Evolutionary conservation across 2,113 vertebrate species (phyloP).

Genomic region (Eleginops maclovinus): DNA sequence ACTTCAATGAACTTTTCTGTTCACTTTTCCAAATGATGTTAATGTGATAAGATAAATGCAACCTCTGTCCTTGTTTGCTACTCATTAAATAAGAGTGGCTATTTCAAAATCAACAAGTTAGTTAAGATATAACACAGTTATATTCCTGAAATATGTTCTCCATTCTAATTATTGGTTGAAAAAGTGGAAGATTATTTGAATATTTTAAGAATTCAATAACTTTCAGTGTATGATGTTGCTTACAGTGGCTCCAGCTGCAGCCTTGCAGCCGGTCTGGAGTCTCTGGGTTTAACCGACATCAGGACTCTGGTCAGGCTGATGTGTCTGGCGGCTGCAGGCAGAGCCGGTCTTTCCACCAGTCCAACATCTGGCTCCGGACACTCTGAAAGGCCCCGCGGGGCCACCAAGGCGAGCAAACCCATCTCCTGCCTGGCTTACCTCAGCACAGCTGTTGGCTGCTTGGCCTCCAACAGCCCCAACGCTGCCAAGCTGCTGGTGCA

Average conservation of each 20-base stretch:
- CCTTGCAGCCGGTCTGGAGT: conserved; percentile 97
- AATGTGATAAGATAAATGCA: not conserved
- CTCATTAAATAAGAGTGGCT: not conserved
- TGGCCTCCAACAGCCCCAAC: conserved; percentile 95
- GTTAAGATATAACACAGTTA: not conserved
- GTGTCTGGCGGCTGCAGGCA: conserved; percentile 96
- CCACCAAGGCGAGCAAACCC: conserved; percentile 92
- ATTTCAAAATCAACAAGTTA: not conserved
- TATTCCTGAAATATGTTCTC: not conserved
- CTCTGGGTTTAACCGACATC: conserved; percentile 95
- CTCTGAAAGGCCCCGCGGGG: conserved; percentile 87
- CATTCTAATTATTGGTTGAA: not conserved
- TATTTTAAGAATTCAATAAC: not conserved
- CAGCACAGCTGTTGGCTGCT: conserved; percentile 96
- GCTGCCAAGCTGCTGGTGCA: conserved; percentile 96
- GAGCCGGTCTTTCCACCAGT: conserved; percentile 94
- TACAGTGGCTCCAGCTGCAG: conserved; percentile 97
- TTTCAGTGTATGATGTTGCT: not conserved
- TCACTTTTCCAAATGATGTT: not conserved
- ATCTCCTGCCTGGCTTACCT: conserved; percentile 97
- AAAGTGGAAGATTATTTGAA: not conserved
- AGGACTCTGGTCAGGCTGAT: conserved; percentile 95
- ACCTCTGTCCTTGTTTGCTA: not conserved
- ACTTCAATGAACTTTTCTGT: not conserved
- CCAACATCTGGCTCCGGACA: conserved; percentile 73